phyloP scores from a whole-genome alignment of 2,888 invertebrate genomes.

The Dorcus parallelipipedus region DNA sequence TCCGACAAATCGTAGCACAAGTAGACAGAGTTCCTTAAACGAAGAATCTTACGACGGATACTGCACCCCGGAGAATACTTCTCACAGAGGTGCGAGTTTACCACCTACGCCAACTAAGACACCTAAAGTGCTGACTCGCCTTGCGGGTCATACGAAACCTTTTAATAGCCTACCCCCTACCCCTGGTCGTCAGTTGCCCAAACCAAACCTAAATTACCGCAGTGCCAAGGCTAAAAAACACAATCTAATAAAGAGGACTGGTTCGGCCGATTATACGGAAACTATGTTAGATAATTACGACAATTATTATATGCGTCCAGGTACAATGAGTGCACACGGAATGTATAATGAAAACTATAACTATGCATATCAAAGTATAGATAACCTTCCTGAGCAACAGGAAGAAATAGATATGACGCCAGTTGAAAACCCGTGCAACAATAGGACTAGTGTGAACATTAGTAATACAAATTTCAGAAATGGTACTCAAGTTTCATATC shows the following conservation, averaged over 20 bases:
- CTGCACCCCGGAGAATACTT: constrained; percentile 39
- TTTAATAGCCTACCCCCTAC: constrained; percentile 53
- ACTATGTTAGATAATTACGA: constrained; percentile 41
- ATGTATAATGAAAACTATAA: constrained; percentile 67
- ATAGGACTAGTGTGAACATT: constrained; percentile 21
- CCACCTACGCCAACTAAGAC: constrained; percentile 48
- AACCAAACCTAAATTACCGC: constrained; percentile 43
- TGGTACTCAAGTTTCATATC: constrained; percentile 20
- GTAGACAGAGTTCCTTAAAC: constrained; percentile 44
- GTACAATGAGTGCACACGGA: constrained; percentile 45
- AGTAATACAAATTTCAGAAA: constrained; percentile 15
- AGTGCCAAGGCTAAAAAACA: constrained; percentile 43
- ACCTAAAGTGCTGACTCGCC: constrained; percentile 39
- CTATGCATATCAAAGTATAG: constrained; percentile 67
- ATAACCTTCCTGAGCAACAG: constrained; percentile 53
- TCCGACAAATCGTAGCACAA: constrained; percentile 42
- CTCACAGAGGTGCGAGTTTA: constrained; percentile 47
- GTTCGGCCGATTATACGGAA: constrained; percentile 46
- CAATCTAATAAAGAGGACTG: constrained; percentile 43
- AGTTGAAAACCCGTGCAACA: constrained; percentile 27
- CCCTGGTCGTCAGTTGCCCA: constrained; percentile 55
- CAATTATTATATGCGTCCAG: constrained; percentile 44
- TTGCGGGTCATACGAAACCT: constrained; percentile 27
- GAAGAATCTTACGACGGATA: constrained; percentile 39
- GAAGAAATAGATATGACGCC: constrained; percentile 57